A percentile compares a stretch with the other conserved stretches of the same genome.
phyloP scores from a whole-genome alignment of 2,888 invertebrate species.

The Morpho deidamia region DNA sequence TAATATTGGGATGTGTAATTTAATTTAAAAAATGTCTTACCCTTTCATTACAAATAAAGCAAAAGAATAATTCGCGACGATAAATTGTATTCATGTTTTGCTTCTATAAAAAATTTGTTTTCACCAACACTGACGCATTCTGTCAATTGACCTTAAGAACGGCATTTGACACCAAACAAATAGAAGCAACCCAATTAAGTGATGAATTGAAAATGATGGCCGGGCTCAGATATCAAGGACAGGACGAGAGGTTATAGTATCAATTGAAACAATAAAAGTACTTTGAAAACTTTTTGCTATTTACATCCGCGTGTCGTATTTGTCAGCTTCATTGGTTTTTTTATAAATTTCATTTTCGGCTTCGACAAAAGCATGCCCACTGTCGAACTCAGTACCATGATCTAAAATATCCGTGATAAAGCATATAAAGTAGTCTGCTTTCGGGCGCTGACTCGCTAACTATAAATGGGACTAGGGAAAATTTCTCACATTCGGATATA shows the following conservation, averaged over 20 bases:
- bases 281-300: slow-evolving; percentile 24
- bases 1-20: too few species aligned
- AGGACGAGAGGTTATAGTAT: slow-evolving; percentile 19
- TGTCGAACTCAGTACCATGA: too few species aligned
- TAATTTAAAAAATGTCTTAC: too few species aligned
- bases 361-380: too few species aligned
- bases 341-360: too few species aligned
- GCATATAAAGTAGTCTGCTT: too few species aligned
- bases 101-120: slow-evolving; percentile 1
- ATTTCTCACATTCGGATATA: too few species aligned
- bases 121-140: slow-evolving; percentile 14
- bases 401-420: too few species aligned
- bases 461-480: too few species aligned
- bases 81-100: slow-evolving; percentile 1
- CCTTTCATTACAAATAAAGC: too few species aligned
- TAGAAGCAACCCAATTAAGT: slow-evolving; percentile 43
- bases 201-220: slow-evolving; percentile 41
- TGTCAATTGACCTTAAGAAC: slow-evolving; percentile 34
- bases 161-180: slow-evolving; percentile 38
- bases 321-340: background rate
- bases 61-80: too few species aligned
- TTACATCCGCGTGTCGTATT: slow-evolving; percentile 8
- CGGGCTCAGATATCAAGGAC: slow-evolving; percentile 45
- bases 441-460: too few species aligned
- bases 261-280: slow-evolving; percentile 31